phyloP scores from a whole-genome alignment of 2,797 vertebrate species.

The Gallinago nigripennis region DNA sequence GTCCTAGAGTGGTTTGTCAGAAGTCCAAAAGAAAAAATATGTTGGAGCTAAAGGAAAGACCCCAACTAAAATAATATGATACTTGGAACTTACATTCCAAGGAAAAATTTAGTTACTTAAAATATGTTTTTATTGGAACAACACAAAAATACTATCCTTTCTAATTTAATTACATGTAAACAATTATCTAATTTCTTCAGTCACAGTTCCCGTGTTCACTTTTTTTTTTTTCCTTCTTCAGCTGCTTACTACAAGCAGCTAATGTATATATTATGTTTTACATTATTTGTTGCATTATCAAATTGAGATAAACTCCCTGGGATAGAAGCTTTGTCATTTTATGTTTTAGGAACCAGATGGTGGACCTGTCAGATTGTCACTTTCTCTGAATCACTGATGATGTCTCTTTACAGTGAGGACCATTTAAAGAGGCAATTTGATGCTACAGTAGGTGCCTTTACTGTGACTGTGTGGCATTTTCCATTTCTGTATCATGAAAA shows the following conservation, averaged over 20 bases:
- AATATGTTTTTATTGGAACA: background rate
- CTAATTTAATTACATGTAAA: background rate
- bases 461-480: background rate
- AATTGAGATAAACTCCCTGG: background rate
- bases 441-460: background rate
- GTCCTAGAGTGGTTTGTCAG: background rate
- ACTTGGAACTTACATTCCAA: background rate
- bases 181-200: background rate
- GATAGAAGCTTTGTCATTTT: background rate
- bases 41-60: background rate
- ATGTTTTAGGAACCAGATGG: constrained; percentile 2
- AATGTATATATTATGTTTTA: background rate
- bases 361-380: background rate
- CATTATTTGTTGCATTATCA: background rate
- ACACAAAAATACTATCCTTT: background rate
- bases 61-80: background rate
- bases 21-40: background rate
- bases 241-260: background rate
- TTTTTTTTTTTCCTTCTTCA: background rate
- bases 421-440: background rate
- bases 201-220: background rate
- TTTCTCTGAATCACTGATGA: background rate
- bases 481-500: background rate
- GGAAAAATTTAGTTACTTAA: background rate
- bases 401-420: background rate